Base-by-base conservation (phyloP, 2,888 invertebrate genomes). In the Saturnia japonica region DNA sequence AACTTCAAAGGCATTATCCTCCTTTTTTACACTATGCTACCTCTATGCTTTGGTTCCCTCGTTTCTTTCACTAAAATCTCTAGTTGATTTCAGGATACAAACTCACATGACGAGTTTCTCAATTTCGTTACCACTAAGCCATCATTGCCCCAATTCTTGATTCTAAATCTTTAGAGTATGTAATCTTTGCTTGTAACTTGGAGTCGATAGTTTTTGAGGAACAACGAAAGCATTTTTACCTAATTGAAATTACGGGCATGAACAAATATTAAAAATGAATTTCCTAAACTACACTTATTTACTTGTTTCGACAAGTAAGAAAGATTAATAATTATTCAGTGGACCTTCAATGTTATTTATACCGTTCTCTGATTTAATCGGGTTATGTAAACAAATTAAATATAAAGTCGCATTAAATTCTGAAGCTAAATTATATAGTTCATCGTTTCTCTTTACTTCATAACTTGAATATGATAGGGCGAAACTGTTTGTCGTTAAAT, bases 401-500 rank as follows among this genome's bases (percentile, higher is more conserved):
- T 22, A 22, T 54, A 22, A 47, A 54, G 9, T 9, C 28, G 25
- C 40, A 40, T 40, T 40, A 34, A 64, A 64, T 19, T 64, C n/a
- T 64, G n/a, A 64, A 40, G 40, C 40, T 9, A 7, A 40, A 64
- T 64, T 40, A 40, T 40, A 40, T 2, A 64, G 40, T 40, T 40
- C 40, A 40, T 40, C 19, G 2, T 19, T 34, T 40, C 40, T 60
- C 28, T 60, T 60, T 60, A 60, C 57, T 60, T 22, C 62, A 62
- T 62, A 62, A 51, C 47, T 45, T 45, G 54, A 57, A 67, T 60
- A 64, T 42, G 40, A 72, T 16, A 40, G 22, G 68, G 14, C 34
- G 42, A 40, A 40, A 40, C n/a, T 54, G 71, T 72, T 67, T n/a
- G 68, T 51, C 68, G n/a, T 40, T 40, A 42, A 57, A 64, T 64